Percentiles rank a stretch among this genome's conserved stretches.
Evolutionary conservation across 2,797 vertebrate genomes (phyloP).

Genomic region (Cottoperca gobio): DNA sequence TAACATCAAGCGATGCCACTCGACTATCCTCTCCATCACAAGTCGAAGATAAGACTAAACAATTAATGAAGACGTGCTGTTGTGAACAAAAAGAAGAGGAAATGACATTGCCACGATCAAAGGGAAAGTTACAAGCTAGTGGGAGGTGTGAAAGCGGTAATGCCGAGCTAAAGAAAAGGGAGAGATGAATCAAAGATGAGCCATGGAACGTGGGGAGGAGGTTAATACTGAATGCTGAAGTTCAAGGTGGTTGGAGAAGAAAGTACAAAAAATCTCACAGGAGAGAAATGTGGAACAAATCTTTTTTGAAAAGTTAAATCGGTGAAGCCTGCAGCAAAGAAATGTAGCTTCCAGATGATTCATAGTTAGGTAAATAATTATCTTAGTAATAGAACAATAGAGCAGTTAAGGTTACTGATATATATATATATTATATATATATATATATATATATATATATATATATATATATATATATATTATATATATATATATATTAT

Average conservation of each 20-base stretch:
- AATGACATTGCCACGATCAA: constrained; percentile 38
- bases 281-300: not conserved
- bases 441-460: too few species aligned
- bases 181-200: constrained; percentile 58
- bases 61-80: constrained; percentile 17
- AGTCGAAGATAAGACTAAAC: constrained; percentile 26
- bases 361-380: not conserved
- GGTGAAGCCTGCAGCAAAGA: not conserved
- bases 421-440: too few species aligned
- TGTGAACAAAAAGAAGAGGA: constrained; percentile 18
- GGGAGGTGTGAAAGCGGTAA: constrained; percentile 34
- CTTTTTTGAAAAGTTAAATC: constrained; percentile 31
- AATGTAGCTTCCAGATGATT: not conserved
- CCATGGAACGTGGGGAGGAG: constrained; percentile 21
- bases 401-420: not conserved
- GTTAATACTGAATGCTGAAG: constrained; percentile 46
- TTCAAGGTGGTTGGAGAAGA: constrained; percentile 49
- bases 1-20: not conserved
- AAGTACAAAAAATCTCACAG: constrained; percentile 23
- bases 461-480: too few species aligned
- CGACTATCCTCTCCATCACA: constrained; percentile 1
- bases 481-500: too few species aligned
- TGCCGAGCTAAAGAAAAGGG: constrained; percentile 29
- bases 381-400: not conserved
- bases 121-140: constrained; percentile 23